phyloP scores from a whole-genome alignment of 2,797 vertebrate species.

The Oreochromis grahami region DNA sequence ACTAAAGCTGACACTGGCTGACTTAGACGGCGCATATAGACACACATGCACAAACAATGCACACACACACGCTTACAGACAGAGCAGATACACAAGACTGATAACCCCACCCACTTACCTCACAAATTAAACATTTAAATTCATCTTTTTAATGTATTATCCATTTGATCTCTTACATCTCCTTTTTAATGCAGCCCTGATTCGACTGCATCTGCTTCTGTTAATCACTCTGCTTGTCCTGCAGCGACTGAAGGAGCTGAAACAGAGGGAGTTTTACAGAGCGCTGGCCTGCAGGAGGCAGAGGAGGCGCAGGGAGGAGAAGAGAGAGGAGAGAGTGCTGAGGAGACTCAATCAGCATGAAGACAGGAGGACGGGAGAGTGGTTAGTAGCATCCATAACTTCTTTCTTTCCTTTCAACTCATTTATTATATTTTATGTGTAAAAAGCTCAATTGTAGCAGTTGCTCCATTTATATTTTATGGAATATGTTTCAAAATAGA shows the following conservation, averaged over 20 bases:
- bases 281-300: slow-evolving; percentile 65
- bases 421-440: neutral
- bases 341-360: slow-evolving; percentile 53
- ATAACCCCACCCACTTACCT: neutral
- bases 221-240: neutral
- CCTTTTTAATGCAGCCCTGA: neutral
- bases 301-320: slow-evolving; percentile 61
- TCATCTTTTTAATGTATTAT: neutral
- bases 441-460: neutral
- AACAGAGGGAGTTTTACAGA: slow-evolving; percentile 71
- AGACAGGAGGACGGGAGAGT: slow-evolving; percentile 25
- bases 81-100: neutral
- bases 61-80: neutral
- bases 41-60: neutral
- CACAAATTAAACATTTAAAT: neutral
- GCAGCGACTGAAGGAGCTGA: slow-evolving; percentile 72
- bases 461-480: no score
- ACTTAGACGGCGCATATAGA: slow-evolving; percentile 17
- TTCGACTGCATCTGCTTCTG: neutral
- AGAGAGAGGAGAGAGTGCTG: slow-evolving; percentile 38
- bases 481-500: neutral
- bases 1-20: slow-evolving; percentile 56
- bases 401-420: neutral
- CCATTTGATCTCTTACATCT: neutral
- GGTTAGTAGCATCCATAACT: slow-evolving; percentile 32